Evolutionary conservation across 2,113 vertebrate genomes (phyloP), one percentile per base, ranked within the genome.

Genomic region (Chitala chitala): DNA sequence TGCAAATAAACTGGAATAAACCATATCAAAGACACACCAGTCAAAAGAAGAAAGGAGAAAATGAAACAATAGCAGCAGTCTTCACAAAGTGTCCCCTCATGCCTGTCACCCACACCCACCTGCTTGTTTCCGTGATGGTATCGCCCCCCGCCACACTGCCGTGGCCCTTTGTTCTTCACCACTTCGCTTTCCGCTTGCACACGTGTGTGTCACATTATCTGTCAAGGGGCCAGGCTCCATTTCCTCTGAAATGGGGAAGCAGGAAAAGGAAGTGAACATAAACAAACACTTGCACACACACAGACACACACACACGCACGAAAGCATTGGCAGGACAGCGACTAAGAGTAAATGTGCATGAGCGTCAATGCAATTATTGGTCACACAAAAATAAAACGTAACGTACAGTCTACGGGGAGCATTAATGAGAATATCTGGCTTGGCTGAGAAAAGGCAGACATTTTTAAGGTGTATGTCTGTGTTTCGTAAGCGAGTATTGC

Each of bases 171-270:
- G 89, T 91, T 87, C 84, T 87, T 84, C 87, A 82, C 84, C 83
- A 85, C 86, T 86, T 77, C 69, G 71, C 83, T 85, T 91, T 91
- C 90, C 90, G 87, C 77, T 82, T 71, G 80, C 87, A 91, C 88
- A 90, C 90, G 90, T 92, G 88, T 90, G 86, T 88, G 90, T 92
- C 90, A 90, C 90, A 89, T 91, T 92, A 92, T 91, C 90, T 90
- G 88, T 83, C 86, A 87, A 89, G 86, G 86, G 87, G 86, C 87
- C 87, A 90, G 87, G 88, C 87, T 80, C 81, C 4, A 75, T 84
- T 88, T 92, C 90, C 90, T 87, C 86, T 86, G 72, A 76, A 63
- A 53, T 3, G 13, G 54, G 75, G 68, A 55, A 31, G 58, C 86
- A 89, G 90, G 89, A 92, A 90, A 86, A 82, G 90, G 88, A 90